Evolutionary conservation across 2,888 invertebrate species (phyloP).

Genomic region (Nomada lathburiana): DNA sequence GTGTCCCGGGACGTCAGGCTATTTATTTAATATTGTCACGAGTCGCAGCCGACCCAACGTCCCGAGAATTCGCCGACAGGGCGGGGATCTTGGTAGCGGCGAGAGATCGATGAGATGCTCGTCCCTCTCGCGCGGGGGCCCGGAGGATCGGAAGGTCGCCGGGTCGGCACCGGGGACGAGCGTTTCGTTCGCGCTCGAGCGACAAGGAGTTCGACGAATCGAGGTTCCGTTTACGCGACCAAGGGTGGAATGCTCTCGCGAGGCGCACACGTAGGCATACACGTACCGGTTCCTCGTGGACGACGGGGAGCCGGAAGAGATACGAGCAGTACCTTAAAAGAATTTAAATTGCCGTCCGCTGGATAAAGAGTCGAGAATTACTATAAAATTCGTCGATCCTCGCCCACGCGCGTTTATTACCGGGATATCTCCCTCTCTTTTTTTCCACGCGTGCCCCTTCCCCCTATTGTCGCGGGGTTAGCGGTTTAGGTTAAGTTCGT

Average conservation of each 20-base stretch:
- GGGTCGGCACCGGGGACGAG: neutral
- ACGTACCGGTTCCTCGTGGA: conserved; percentile 20
- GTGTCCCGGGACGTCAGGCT: conserved; percentile 68
- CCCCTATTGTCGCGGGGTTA: conserved; percentile 64
- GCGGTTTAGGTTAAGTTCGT: conserved; percentile 78
- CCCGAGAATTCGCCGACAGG: conserved; percentile 19
- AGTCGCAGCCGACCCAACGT: conserved; percentile 55
- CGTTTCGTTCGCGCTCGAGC: neutral
- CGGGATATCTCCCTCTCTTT: conserved; percentile 60
- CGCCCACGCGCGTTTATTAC: conserved; percentile 79
- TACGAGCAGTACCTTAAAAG: conserved; percentile 72
- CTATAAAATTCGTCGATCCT: conserved; percentile 78
- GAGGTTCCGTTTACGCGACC: neutral
- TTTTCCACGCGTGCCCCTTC: conserved; percentile 5
- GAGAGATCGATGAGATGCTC: conserved; percentile 66
- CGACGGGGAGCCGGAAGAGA: conserved; percentile 17
- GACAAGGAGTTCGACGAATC: neutral
- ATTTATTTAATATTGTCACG: conserved; percentile 80
- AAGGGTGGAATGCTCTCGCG: neutral
- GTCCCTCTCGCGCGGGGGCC: conserved; percentile 9
- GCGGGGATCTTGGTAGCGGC: conserved; percentile 42
- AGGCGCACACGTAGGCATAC: neutral
- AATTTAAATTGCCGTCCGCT: conserved; percentile 78
- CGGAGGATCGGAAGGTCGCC: conserved; percentile 9
- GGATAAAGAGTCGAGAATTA: conserved; percentile 75